Conservation (phyloP, 2,888 invertebrate genomes). For the Pyrgus malvae region DNA sequence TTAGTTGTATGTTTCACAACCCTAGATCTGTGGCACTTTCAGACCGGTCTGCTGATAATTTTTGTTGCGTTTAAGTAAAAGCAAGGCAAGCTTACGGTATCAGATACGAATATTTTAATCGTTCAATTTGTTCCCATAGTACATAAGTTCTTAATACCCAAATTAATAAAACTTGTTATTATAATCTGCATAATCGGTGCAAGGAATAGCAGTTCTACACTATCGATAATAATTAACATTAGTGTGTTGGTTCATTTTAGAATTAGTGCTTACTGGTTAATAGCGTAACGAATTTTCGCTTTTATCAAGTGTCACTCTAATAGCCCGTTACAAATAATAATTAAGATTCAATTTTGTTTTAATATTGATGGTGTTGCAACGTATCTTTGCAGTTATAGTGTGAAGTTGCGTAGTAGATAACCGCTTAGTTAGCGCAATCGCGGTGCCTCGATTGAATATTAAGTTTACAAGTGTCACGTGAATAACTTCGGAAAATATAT, state of each 20-base stretch:
- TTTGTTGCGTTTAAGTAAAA: slow-evolving; percentile 14
- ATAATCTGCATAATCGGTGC: too few species aligned
- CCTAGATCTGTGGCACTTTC: slow-evolving; percentile 9
- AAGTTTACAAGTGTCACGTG: slow-evolving; percentile 13
- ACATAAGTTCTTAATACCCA: too few species aligned
- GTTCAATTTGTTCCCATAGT: too few species aligned
- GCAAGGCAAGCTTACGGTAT: neutral
- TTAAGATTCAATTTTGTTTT: slow-evolving; percentile 19
- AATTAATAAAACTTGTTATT: too few species aligned
- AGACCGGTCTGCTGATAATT: slow-evolving; percentile 2
- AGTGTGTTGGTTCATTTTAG: too few species aligned
- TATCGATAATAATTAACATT: too few species aligned
- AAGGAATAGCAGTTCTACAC: too few species aligned
- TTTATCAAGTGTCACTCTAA: slow-evolving; percentile 20
- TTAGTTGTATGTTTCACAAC: neutral
- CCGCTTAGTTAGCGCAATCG: slow-evolving; percentile 10
- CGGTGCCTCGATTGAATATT: slow-evolving; percentile 18
- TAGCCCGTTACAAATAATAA: slow-evolving; percentile 10
- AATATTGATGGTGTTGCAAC: slow-evolving; percentile 14
- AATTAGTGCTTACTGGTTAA: too few species aligned
- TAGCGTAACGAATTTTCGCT: slow-evolving; percentile 7
- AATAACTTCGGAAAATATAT: slow-evolving; percentile 17
- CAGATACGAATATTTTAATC: neutral
- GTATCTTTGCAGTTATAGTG: slow-evolving; percentile 16
- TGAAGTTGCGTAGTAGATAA: slow-evolving; percentile 22